Base-by-base conservation (phyloP, 2,113 vertebrate species). In the Onychorhynchus coronatus region DNA sequence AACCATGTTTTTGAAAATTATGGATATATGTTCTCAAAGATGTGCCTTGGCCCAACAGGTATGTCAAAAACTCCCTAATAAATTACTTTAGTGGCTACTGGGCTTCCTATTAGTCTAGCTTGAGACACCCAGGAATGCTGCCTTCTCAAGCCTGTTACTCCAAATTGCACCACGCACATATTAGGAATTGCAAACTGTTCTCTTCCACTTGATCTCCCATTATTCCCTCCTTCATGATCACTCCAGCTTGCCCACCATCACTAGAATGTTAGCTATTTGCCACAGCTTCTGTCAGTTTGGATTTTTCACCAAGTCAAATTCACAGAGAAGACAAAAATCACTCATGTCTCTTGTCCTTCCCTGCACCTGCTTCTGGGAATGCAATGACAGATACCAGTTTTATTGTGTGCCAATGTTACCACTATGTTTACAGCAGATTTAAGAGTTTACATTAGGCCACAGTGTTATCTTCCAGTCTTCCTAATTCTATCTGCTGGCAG, bases 401-500 rank as follows among this genome's bases (percentile, higher is more conserved):
- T 87, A 53, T 42, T 93, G 76, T 81, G 76, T 91, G 58, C 86
- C 80, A 88, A 0, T 71, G 70, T 89, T 93, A 84, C 71, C 16
- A 4, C 87, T 96, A 75, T 97, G 95, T n/a, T 28, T 96, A 89
- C 87, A 91, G 59, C 84, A 94, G 95, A 96, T 98, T 88, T 96
- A 88, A 96, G 91, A 96, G 94, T 96, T 97, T 94, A 93, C 96
- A 53, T 95, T 94, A 97, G 94, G 92, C 97, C 86, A 92, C 65
- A 28, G n/a, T 87, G 91, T 95, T 97, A 89, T 96, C 91, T 91
- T 95, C 96, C 92, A 96, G 91, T 95, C 94, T 88, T 91, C 87
- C 84, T 97, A 97, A 97, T 97, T 95, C 96, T 78, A n/a, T 97
- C 96, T 96, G 76, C 86, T 22, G 46, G 70, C 96, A 97, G n/a